These are phyloP conservation scores for Capitulum mitella DNA, from an alignment of 2,888 invertebrate species.

Conservation along the genomic window DNA sequence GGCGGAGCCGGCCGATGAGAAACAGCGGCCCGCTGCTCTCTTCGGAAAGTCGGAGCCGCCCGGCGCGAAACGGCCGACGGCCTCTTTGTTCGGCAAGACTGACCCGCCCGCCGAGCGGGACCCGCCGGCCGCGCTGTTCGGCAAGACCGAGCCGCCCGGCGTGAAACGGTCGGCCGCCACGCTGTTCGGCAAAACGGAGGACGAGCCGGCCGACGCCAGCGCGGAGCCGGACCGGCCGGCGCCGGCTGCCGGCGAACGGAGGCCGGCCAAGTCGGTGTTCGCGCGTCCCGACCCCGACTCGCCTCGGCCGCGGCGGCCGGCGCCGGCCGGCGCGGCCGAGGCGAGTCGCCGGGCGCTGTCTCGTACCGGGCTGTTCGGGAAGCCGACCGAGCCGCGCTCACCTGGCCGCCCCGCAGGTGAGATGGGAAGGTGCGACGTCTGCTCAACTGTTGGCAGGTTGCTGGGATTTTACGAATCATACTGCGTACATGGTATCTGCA, in stretches of 20 bases:
- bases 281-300: neutral
- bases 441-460: too few species aligned
- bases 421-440: too few species aligned
- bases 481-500: too few species aligned
- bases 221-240: neutral
- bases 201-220: neutral
- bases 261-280: neutral
- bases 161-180: neutral
- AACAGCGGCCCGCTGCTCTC: neutral
- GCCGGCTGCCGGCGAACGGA: neutral
- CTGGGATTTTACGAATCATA: too few species aligned
- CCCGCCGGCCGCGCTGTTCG: neutral
- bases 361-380: constrained; percentile 6
- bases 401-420: neutral
- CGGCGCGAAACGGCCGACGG: neutral
- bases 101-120: neutral
- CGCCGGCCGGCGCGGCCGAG: neutral
- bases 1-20: neutral
- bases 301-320: neutral
- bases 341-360: neutral
- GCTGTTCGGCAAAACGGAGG: neutral
- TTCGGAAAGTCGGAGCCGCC: too few species aligned
- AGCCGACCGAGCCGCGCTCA: neutral
- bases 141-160: neutral
- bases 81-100: neutral